phyloP scores from a whole-genome alignment of 2,797 vertebrate species.

The Eulemur coronatus region DNA sequence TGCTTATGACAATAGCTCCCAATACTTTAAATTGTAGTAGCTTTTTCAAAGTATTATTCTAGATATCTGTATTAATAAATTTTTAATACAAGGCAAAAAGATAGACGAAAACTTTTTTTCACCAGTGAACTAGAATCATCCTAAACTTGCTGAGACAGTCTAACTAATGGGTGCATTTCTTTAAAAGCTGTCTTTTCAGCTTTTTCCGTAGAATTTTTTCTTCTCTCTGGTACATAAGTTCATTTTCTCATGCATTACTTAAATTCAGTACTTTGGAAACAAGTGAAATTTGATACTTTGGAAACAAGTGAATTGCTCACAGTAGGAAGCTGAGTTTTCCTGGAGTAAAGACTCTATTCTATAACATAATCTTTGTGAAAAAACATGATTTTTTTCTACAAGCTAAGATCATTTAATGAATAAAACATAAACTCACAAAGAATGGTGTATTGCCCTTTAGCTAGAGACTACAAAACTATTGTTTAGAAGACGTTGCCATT shows the following conservation, averaged over 20 bases:
- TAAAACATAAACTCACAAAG: conserved; percentile 77
- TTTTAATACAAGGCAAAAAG: background rate
- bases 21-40: background rate
- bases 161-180: background rate
- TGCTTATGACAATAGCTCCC: background rate
- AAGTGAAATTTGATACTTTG: conserved; percentile 67
- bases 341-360: conserved; percentile 65
- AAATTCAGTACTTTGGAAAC: conserved; percentile 67
- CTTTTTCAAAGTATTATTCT: background rate
- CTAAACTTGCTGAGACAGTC: background rate
- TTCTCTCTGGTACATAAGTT: background rate
- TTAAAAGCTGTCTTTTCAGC: background rate
- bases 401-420: conserved; percentile 69
- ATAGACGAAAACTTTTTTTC: background rate
- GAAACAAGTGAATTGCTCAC: conserved; percentile 67
- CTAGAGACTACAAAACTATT: conserved; percentile 62
- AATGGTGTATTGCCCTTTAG: conserved; percentile 50
- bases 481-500: background rate
- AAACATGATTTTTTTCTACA: conserved; percentile 68
- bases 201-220: background rate
- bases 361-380: conserved; percentile 64
- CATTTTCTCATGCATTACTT: conserved; percentile 51
- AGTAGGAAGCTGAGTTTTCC: conserved; percentile 65
- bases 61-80: background rate
- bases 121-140: background rate